Evolutionary conservation across 2,888 invertebrate species (phyloP).

Genomic region (Anthrax anthrax): DNA sequence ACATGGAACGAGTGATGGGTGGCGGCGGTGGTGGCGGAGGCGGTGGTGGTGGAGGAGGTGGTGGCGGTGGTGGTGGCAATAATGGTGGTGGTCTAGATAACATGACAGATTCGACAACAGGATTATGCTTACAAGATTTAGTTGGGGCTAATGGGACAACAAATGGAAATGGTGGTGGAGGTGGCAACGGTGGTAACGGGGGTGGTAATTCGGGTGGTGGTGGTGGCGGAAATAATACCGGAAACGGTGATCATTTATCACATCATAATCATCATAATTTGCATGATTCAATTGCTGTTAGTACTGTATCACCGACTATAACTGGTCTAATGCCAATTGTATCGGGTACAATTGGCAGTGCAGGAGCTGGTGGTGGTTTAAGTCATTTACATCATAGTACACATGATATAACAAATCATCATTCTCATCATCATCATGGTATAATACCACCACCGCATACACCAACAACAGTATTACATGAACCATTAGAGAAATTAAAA

Average conservation of each 20-base stretch:
- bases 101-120: constrained; percentile 43
- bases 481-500: constrained; percentile 60
- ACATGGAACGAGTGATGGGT: constrained; percentile 24
- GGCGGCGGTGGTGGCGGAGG: constrained; percentile 30
- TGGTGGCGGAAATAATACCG: constrained; percentile 26
- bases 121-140: constrained; percentile 54
- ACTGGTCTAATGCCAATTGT: constrained; percentile 41
- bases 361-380: constrained; percentile 19
- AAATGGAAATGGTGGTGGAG: constrained; percentile 34
- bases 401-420: constrained; percentile 34
- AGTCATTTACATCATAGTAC: constrained; percentile 33
- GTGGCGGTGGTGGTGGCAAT: constrained; percentile 36
- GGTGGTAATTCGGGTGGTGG: constrained; percentile 23
- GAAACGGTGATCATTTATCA: constrained; percentile 4
- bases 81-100: constrained; percentile 33
- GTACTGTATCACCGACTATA: constrained; percentile 42
- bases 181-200: constrained; percentile 26
- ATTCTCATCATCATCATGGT: constrained; percentile 42
- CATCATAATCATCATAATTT: constrained; percentile 35
- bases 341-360: constrained; percentile 18
- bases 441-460: constrained; percentile 42
- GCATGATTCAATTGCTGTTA: constrained; percentile 40
- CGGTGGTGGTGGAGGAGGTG: constrained; percentile 23
- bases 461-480: constrained; percentile 36
- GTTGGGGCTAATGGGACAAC: constrained; percentile 31